Conservation (phyloP, 2,113 vertebrate genomes). For the Tetraodon nigroviridis region DNA sequence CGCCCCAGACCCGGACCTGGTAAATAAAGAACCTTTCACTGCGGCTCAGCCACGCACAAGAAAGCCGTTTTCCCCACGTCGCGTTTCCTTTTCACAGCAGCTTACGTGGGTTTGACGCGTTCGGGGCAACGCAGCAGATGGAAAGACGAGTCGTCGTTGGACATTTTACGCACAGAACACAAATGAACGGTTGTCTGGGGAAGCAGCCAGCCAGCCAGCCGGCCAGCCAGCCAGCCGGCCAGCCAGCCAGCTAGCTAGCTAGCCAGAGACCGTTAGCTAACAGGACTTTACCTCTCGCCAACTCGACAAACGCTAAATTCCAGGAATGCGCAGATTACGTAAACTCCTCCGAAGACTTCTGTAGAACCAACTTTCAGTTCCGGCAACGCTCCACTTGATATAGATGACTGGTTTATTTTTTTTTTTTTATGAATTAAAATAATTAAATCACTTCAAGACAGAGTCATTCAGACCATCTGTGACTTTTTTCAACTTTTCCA, state of each 20-base stretch:
- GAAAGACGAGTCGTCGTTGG: neutral
- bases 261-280: neutral
- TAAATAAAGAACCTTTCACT: conserved; percentile 50
- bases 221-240: no score
- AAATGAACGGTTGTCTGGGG: conserved; percentile 18
- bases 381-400: neutral
- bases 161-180: neutral
- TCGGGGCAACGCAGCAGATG: neutral
- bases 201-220: conserved; percentile 5
- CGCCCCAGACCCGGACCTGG: conserved; percentile 4
- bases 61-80: conserved; percentile 2
- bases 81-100: neutral
- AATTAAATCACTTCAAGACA: neutral
- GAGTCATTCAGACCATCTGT: neutral
- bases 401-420: neutral
- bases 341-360: conserved; percentile 6
- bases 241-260: conserved; percentile 5
- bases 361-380: neutral
- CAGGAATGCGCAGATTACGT: conserved; percentile 9
- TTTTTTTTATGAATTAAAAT: neutral
- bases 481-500: neutral
- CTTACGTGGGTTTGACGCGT: neutral
- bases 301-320: conserved; percentile 48
- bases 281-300: conserved; percentile 49
- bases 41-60: conserved; percentile 25